A percentile compares a stretch with the other conserved stretches of the same genome.
These are phyloP conservation scores for Istiophorus platypterus DNA, from an alignment of 2,113 vertebrate genomes.

Conservation along the genomic window DNA sequence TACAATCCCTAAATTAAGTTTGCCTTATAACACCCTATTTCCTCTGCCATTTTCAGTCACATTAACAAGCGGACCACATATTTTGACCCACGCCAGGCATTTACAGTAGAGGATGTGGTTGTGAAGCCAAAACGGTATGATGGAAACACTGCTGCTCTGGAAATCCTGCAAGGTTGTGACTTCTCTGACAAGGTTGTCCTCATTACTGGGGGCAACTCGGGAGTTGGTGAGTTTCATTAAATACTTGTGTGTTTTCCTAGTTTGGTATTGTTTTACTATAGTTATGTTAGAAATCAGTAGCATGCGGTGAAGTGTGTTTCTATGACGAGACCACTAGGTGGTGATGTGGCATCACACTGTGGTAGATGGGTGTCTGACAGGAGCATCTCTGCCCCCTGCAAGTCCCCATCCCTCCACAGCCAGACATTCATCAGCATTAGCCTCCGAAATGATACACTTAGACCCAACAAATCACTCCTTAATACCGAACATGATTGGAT, in stretches of 20 bases:
- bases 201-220: constrained; percentile 93
- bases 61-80: constrained; percentile 97
- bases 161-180: constrained; percentile 93
- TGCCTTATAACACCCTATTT: constrained; percentile 14
- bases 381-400: constrained; percentile 5
- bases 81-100: constrained; percentile 97
- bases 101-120: constrained; percentile 93
- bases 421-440: constrained; percentile 81
- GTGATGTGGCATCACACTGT: constrained; percentile 56
- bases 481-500: constrained; percentile 81
- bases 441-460: constrained; percentile 78
- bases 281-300: background rate
- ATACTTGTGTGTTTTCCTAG: background rate
- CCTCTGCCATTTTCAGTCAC: constrained; percentile 85
- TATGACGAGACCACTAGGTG: constrained; percentile 69
- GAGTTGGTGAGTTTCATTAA: constrained; percentile 89
- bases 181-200: constrained; percentile 91
- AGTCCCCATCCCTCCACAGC: constrained; percentile 51
- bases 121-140: constrained; percentile 93
- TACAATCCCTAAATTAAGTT: background rate
- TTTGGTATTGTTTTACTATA: background rate
- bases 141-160: constrained; percentile 92
- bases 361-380: background rate
- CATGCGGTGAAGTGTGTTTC: constrained; percentile 36
- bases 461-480: constrained; percentile 82